Base-by-base conservation (phyloP, 1,140 invertebrate genomes). In the Hirudo medicinalis region DNA sequence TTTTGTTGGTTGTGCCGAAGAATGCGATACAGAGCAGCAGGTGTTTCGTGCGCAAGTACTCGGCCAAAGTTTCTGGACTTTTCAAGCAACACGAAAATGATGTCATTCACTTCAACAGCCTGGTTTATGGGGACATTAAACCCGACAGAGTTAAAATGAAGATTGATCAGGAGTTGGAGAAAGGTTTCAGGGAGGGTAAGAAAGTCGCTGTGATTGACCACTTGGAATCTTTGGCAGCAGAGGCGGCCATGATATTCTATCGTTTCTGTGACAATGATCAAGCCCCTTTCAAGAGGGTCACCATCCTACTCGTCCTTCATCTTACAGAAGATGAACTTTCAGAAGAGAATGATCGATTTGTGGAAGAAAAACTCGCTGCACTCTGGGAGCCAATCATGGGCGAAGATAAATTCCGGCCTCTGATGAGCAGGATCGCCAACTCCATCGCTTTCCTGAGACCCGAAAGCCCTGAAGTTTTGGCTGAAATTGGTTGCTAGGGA, bases 401-500 rank as follows among this genome's bases (percentile, higher is more conserved):
- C 22, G 57, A 63, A 63, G 57, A 63, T 6, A 63, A 22, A 13
- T 25, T 63, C 13, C 22, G 22, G 11, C 29, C 57, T 25, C 57
- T 63, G 3, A 63, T 63, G 57, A 63, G 57, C 57, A 63, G 57
- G 20, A 63, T 63, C 29, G 57, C 22, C 57, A 63, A 63, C 57
- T 63, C 22, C 57, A n/a, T 25, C 0, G 29, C 29, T 20, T 63
- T 63, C 29, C 57, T 63, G 11, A 63, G 29, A 32, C 9, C 22
- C 4, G 57, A 63, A 63, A 22, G 29, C 8, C 22, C 22, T n/a
- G 57, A 25, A 22, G 19, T 13, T 22, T 63, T 63, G 57, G 29
- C 22, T 2, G 19, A 22, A 32, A 25, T 63, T 11, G 29, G 29
- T 6, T 63, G 57, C 19, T 63, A 63, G 29, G 15, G 11, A 49